Base-by-base conservation (phyloP, 30 jellyfish, hydroid and myxozoan genomes). In the Aurelia coerulea region DNA sequence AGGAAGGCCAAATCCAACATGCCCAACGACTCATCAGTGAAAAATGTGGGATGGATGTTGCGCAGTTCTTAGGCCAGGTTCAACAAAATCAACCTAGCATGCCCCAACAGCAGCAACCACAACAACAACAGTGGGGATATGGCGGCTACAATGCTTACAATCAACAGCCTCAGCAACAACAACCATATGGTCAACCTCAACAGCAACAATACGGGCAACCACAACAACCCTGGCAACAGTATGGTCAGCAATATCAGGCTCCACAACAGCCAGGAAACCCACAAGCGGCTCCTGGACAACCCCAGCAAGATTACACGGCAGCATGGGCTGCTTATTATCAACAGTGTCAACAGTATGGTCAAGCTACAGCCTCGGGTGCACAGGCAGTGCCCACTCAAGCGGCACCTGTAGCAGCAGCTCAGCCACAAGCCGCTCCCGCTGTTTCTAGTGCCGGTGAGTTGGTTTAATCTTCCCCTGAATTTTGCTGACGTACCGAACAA, bases 281-380 rank as follows among this genome's bases (percentile, higher is more conserved):
- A 35, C 86, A 75, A 64, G 92, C 90, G 14, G 86, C 82, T 14
- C 67, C 90, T 2, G 88, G 78, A 17, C 88, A 71, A 33, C 83
- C 88, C 23, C 94, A 74, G 59, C 96, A 56, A 42, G 98, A 92
- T 72, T 74, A 68, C 75, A 65, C 82, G 2, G 98, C 98, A 2
- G 97, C 98, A 8, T 93, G 98, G 97, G 91, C 90, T 1, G 97
- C 96, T 29, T 93, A 89, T 74, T 93, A 89, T 64, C 96, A 78
- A 54, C 99, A 94, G 88, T 79, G 62, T 37, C 86, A 86, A 56
- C 95, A 84, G 16, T 86, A 90, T 84, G 97, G 96, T 17, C 39
- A 29, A 74, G 97, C 65, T 35, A 80, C 86, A 12, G 90, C 75
- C 23, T 51, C 93, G 5, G 94, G 85, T 33, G 88, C 81, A 7